phyloP scores from a whole-genome alignment of 2,113 vertebrate species.

The Dicaeum eximium region DNA sequence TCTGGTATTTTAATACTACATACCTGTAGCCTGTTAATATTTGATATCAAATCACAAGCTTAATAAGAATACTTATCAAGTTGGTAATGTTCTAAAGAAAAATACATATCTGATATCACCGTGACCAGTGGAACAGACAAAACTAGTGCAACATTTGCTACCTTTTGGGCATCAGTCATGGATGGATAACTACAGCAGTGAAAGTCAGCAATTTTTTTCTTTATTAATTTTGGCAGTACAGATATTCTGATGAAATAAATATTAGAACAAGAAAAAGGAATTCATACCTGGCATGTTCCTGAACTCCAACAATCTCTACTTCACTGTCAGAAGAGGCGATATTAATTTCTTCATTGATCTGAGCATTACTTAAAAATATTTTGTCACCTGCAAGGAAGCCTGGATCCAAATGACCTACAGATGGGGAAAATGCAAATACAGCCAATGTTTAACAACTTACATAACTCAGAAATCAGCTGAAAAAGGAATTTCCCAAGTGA shows the following conservation, averaged over 20 bases:
- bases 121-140: neutral
- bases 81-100: neutral
- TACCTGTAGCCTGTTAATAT: neutral
- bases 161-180: neutral
- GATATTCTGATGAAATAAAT: neutral
- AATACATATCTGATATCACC: neutral
- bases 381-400: conserved; percentile 76
- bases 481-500: neutral
- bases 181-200: neutral
- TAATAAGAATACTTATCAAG: neutral
- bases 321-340: conserved; percentile 93
- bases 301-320: conserved; percentile 94
- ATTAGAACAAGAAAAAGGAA: neutral
- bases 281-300: conserved; percentile 88
- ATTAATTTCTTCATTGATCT: conserved; percentile 85
- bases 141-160: neutral
- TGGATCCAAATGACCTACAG: conserved; percentile 82
- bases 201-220: neutral
- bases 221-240: neutral
- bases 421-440: conserved; percentile 6
- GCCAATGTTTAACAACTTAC: neutral
- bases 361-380: conserved; percentile 62
- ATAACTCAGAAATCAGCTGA: neutral
- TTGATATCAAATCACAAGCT: neutral
- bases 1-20: neutral